Conservation (phyloP, 1,140 invertebrate species). For the Ephestia elutella region DNA sequence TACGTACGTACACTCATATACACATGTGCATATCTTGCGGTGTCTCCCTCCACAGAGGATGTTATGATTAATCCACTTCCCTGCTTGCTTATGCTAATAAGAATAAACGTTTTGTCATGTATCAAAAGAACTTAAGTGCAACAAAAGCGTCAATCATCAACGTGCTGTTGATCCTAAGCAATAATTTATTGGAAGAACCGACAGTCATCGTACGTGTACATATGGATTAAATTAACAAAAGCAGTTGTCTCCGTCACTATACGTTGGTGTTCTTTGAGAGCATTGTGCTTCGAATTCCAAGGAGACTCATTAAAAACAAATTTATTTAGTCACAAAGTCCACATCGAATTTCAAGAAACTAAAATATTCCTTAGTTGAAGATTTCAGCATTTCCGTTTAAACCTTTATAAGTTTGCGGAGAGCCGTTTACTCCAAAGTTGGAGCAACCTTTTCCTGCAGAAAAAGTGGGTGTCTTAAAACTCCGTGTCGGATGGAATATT, state of each 20-base stretch:
- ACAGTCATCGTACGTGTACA: too few relatives aligned
- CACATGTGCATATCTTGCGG: background rate
- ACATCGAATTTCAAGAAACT: background rate
- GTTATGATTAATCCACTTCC: constrained; percentile 1
- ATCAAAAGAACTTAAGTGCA: too few relatives aligned
- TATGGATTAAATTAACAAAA: too few relatives aligned
- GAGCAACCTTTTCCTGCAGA: constrained; percentile 1
- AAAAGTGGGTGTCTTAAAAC: background rate
- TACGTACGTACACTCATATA: background rate
- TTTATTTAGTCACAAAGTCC: background rate
- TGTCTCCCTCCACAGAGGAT: background rate
- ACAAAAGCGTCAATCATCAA: too few relatives aligned
- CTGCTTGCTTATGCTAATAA: background rate
- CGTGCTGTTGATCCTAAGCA: too few relatives aligned
- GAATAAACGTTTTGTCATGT: background rate
- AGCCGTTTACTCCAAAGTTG: background rate
- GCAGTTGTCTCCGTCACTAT: too few relatives aligned
- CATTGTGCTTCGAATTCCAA: too few relatives aligned
- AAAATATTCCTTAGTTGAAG: background rate
- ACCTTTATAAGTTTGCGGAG: background rate
- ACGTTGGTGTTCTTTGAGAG: too few relatives aligned
- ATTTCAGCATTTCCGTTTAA: background rate
- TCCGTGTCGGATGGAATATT: background rate
- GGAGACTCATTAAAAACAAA: too few relatives aligned
- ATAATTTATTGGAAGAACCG: too few relatives aligned